Conservation (phyloP, 2,797 vertebrate genomes). For the Notolabrus celidotus region DNA sequence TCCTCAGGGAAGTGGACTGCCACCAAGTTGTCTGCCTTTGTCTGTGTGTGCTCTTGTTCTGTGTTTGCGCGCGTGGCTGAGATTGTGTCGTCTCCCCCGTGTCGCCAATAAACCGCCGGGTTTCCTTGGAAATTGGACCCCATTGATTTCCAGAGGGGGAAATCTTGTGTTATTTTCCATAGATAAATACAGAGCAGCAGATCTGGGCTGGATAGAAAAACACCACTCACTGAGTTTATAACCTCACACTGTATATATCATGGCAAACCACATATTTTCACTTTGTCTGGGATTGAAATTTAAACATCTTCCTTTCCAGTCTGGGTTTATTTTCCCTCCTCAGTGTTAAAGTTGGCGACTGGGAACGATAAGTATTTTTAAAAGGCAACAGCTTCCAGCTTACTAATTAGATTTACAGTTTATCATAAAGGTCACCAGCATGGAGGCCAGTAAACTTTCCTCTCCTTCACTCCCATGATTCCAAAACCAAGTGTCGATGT, state of each 20-base stretch:
- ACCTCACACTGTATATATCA: too few relatives aligned
- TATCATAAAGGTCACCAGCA: background rate
- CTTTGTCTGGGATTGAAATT: background rate
- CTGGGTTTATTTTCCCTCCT: background rate
- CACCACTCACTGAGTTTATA: too few relatives aligned
- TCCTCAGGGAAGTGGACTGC: slow-evolving; percentile 10
- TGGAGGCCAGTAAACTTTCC: background rate
- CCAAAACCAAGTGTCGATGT: background rate
- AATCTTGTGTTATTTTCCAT: slow-evolving; percentile 27
- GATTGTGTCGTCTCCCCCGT: background rate
- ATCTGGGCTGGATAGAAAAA: too few relatives aligned
- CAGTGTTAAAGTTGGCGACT: too few relatives aligned
- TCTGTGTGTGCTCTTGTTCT: background rate
- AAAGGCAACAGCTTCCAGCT: too few relatives aligned
- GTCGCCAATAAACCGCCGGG: too few relatives aligned
- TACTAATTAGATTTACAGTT: slow-evolving; percentile 1
- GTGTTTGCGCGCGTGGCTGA: slow-evolving; percentile 3
- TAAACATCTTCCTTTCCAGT: background rate
- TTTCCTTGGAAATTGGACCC: slow-evolving; percentile 31
- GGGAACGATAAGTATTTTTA: background rate
- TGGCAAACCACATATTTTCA: slow-evolving; percentile 20
- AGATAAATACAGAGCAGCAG: too few relatives aligned
- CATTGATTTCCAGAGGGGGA: slow-evolving; percentile 21
- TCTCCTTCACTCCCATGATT: background rate
- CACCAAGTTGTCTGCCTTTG: slow-evolving; percentile 12